Percentiles rank a stretch among this genome's conserved stretches.
phyloP scores from a whole-genome alignment of 23 tunicate species.

The Clavelina lepadiformis region DNA sequence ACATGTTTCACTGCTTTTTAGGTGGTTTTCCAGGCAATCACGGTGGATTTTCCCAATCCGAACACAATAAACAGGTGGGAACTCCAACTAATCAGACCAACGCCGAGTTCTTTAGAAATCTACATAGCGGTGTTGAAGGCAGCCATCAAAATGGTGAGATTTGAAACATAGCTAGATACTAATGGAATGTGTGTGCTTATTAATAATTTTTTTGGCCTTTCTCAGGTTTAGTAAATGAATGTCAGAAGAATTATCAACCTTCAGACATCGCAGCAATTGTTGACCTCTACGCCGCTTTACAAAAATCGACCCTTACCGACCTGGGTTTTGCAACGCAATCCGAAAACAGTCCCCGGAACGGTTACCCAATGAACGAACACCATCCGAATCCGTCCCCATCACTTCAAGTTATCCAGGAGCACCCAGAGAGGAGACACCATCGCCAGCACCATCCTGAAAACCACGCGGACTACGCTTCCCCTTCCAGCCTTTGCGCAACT shows the following conservation, averaged over 20 bases:
- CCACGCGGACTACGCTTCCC: constrained; percentile 51
- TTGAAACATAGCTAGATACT: too few species aligned
- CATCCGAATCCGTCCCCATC: neutral
- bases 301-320: constrained; percentile 18
- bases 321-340: neutral
- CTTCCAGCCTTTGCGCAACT: constrained; percentile 45
- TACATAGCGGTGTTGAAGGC: too few species aligned
- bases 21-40: too few species aligned
- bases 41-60: too few species aligned
- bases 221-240: too few species aligned
- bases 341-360: neutral
- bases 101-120: too few species aligned
- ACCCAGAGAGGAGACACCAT: neutral
- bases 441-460: neutral
- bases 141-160: too few species aligned
- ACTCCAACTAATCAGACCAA: too few species aligned
- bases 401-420: neutral
- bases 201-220: too few species aligned
- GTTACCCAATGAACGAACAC: neutral
- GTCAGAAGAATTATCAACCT: neutral
- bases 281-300: constrained; percentile 42
- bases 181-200: too few species aligned
- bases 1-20: too few species aligned
- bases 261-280: constrained; percentile 37
- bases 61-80: too few species aligned